A percentile compares a stretch with the other conserved stretches of the same genome.
phyloP scores from a whole-genome alignment of 2,797 vertebrate genomes.

The Premnoplex brunnescens region DNA sequence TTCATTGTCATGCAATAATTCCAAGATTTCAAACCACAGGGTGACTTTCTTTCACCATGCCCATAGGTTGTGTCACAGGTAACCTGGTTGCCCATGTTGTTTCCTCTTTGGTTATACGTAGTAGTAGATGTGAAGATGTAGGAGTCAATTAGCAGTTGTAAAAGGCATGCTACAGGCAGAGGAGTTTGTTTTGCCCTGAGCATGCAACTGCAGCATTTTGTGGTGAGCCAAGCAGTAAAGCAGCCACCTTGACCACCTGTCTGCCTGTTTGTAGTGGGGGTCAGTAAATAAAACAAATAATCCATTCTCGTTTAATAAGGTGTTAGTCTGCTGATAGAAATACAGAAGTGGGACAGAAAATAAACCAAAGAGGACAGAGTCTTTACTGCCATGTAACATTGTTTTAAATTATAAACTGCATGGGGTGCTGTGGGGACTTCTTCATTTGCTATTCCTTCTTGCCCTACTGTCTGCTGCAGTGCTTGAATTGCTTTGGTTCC shows the following conservation, averaged over 20 bases:
- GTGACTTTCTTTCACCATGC: neutral
- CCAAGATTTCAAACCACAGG: neutral
- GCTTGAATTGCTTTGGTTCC: neutral
- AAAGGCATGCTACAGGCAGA: slow-evolving; percentile 14
- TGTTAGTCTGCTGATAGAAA: neutral
- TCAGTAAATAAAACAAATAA: slow-evolving; percentile 16
- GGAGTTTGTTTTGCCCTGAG: neutral
- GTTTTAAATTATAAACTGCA: neutral
- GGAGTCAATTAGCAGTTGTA: neutral
- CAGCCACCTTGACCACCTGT: neutral
- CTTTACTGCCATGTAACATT: neutral
- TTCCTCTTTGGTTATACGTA: neutral
- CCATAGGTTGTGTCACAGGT: neutral
- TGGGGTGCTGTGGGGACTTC: neutral
- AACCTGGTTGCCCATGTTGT: neutral
- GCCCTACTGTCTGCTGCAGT: neutral
- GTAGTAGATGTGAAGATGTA: neutral
- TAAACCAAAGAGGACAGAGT: neutral
- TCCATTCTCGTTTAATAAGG: neutral
- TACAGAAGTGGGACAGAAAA: neutral
- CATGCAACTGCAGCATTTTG: neutral
- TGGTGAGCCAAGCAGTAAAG: slow-evolving; percentile 9
- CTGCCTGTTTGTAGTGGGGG: neutral
- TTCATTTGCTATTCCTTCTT: neutral
- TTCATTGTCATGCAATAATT: neutral